These are phyloP conservation scores for Phenganax subtilis DNA, from an alignment of 92 coral and sea anemone species.

Conservation along the genomic window DNA sequence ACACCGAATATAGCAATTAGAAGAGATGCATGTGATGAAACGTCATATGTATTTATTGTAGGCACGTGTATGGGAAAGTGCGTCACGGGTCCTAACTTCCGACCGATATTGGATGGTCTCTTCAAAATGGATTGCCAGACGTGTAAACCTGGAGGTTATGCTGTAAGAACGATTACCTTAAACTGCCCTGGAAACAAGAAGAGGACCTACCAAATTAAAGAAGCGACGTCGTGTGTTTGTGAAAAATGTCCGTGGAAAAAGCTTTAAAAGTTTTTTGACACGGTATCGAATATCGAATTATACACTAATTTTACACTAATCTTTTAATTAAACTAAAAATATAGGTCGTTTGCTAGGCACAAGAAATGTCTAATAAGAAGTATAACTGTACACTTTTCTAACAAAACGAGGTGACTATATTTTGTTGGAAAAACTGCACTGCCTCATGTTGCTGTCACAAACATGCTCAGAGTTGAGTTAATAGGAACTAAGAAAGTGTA, in stretches of 20 bases:
- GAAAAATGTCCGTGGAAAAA: conserved; percentile 24
- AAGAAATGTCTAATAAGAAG: too few species aligned
- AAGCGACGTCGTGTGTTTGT: conserved; percentile 34
- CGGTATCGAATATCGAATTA: neutral
- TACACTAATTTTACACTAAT: neutral
- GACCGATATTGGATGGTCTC: neutral
- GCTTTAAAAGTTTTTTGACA: neutral
- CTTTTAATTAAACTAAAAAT: neutral
- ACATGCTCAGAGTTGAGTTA: too few species aligned
- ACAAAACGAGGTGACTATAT: too few species aligned
- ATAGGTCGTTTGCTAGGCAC: too few species aligned
- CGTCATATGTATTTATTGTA: neutral
- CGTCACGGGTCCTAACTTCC: conserved; percentile 19
- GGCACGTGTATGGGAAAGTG: conserved; percentile 33
- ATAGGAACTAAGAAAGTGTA: too few species aligned
- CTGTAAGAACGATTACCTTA: conserved; percentile 8
- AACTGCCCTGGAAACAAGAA: conserved; percentile 27
- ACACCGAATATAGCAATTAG: too few species aligned
- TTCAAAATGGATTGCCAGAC: neutral
- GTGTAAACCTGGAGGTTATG: conserved; percentile 21
- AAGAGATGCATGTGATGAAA: too few species aligned
- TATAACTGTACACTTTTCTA: too few species aligned
- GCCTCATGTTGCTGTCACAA: too few species aligned
- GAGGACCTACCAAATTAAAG: conserved; percentile 4
- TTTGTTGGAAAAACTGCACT: too few species aligned